A percentile compares a stretch with the other conserved stretches of the same genome.
These are phyloP conservation scores for Macrostomum lignano DNA, from an alignment of 1,140 invertebrate species.

Conservation along the genomic window DNA sequence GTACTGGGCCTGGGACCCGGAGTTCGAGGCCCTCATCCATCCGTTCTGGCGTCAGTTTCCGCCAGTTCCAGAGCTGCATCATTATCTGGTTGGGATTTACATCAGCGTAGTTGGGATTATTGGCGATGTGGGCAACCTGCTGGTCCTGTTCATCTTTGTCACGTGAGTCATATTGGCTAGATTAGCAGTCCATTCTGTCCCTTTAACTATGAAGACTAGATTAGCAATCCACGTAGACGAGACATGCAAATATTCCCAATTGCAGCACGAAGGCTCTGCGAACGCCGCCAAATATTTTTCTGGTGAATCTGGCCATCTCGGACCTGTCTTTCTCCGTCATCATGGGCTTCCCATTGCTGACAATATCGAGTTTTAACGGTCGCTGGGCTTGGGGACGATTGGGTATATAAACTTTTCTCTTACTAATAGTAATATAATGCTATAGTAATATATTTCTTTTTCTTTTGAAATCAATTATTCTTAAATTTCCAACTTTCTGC, in stretches of 20 bases:
- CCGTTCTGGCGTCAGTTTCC: slow-evolving; percentile 16
- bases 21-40: slow-evolving; percentile 10
- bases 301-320: slow-evolving; percentile 52
- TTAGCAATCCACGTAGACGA: too few relatives aligned
- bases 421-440: not conserved
- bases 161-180: slow-evolving; percentile 12
- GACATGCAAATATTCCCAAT: slow-evolving; percentile 11
- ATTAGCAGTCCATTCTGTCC: slow-evolving; percentile 7
- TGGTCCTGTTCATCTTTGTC: slow-evolving; percentile 55
- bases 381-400: slow-evolving; percentile 17
- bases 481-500: too few relatives aligned
- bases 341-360: slow-evolving; percentile 21
- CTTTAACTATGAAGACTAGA: slow-evolving; percentile 7
- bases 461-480: too few relatives aligned
- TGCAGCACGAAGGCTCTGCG: slow-evolving; percentile 41
- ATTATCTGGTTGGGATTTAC: slow-evolving; percentile 42
- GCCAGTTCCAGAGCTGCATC: slow-evolving; percentile 17
- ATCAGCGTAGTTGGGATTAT: slow-evolving; percentile 42
- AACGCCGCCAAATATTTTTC: slow-evolving; percentile 62
- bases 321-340: slow-evolving; percentile 31
- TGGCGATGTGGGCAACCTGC: slow-evolving; percentile 44
- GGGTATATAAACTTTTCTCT: slow-evolving; percentile 10
- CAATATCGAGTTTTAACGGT: slow-evolving; percentile 14
- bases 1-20: slow-evolving; percentile 3
- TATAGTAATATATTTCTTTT: too few relatives aligned